A percentile compares a stretch with the other conserved stretches of the same genome.
Evolutionary conservation across 2,797 vertebrate genomes (phyloP).

Genomic region (Otus scops): DNA sequence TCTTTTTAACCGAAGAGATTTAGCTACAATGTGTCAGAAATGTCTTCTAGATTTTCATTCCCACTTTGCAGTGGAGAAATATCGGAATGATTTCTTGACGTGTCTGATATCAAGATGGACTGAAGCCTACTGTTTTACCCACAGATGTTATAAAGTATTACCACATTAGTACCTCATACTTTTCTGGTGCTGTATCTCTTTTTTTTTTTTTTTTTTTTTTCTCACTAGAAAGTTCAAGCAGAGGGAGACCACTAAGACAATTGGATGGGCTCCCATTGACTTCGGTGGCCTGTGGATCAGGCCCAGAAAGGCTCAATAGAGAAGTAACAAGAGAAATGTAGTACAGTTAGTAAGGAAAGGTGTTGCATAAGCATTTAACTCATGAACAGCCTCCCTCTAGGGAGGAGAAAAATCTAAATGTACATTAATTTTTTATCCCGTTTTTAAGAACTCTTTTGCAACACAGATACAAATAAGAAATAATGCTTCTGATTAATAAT

Average conservation of each 20-base stretch:
- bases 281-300: not conserved
- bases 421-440: not conserved
- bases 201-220: not conserved
- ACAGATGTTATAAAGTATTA: not conserved
- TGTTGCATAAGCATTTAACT: conserved; percentile 61
- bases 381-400: not conserved
- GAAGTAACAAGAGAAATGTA: not conserved
- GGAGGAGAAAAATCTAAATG: conserved; percentile 9
- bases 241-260: not conserved
- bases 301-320: not conserved
- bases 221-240: not conserved
- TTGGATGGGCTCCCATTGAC: not conserved
- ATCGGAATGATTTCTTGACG: not conserved
- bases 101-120: not conserved
- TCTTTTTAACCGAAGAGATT: not conserved
- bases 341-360: not conserved
- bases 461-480: conserved; percentile 23
- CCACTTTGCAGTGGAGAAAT: not conserved
- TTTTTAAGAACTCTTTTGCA: conserved; percentile 36
- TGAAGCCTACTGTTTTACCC: not conserved
- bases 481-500: conserved; percentile 37
- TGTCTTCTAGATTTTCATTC: not conserved
- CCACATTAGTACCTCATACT: not conserved
- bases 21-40: not conserved
- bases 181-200: not conserved